phyloP scores from a whole-genome alignment of 2,113 vertebrate species.

The Trochalopteron elliotii region DNA sequence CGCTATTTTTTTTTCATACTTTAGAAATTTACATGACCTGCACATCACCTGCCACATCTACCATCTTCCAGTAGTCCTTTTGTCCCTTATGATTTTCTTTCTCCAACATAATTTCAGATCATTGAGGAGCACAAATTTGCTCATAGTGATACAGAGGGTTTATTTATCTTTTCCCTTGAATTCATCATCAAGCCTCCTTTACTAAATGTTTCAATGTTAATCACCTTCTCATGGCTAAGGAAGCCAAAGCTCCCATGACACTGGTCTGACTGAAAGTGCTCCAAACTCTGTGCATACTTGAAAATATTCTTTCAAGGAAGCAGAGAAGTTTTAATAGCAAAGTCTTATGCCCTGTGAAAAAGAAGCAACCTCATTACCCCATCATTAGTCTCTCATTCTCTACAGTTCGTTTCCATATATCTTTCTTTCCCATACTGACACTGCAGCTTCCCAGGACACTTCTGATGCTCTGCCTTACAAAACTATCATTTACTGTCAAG shows the following conservation, averaged over 20 bases:
- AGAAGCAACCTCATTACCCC: slow-evolving; percentile 1
- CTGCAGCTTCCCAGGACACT: slow-evolving; percentile 2
- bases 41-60: background rate
- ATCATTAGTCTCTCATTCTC: background rate
- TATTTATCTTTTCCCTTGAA: background rate
- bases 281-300: background rate
- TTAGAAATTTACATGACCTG: background rate
- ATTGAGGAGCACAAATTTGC: background rate
- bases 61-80: background rate
- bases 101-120: background rate
- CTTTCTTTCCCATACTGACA: background rate
- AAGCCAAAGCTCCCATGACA: background rate
- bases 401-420: background rate
- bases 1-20: background rate
- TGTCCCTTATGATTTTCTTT: background rate
- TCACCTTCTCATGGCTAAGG: background rate
- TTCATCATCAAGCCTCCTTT: background rate
- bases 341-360: background rate
- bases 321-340: background rate
- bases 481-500: background rate
- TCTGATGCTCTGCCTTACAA: background rate
- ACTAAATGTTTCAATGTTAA: background rate
- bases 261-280: background rate
- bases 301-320: background rate
- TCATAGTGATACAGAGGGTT: background rate